Evolutionary conservation across 2,113 vertebrate genomes (phyloP), one percentile per base, ranked within the genome.

Genomic region (Petrocephalus microphthalmus): DNA sequence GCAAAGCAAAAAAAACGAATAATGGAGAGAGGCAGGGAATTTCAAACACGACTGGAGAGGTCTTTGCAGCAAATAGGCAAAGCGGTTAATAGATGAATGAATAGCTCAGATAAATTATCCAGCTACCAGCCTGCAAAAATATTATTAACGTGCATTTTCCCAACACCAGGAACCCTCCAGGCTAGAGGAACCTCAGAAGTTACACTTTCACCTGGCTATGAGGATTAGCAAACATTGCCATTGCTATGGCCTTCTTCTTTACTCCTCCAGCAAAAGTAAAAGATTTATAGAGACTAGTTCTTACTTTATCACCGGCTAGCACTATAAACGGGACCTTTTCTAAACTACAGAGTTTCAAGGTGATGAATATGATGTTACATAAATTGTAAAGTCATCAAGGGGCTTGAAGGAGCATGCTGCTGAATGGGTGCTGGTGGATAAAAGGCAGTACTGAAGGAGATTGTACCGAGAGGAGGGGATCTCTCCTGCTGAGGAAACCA

Each of bases 401-500:
- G 56, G 5, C 47, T 60, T 60, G 15, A 22, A 17, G 22, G 56
- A 19, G 2, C 56, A 19, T 5, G 22, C 15, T 19, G 56, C 22
- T 8, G 25, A 33, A 15, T 33, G 6, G 54, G 33, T 8, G 49
- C 17, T 49, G 47, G 83, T 7, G 5, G 47, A 22, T 25, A 17
- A 33, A 42, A 29, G 42, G n/a, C 7, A 25, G n/a, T 5, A 17
- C 20, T 57, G 25, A 11, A 13, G n/a, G 29, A 78, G 10, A 78
- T 0, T 6, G 25, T 25, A 97, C 96, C 96, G 0, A 95, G 95
- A 15, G 96, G 96, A 52, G 95, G 94, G 20, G 94, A 96, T 90
- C 95, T 96, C 11, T 95, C 96, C 91, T 96, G 95, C 90, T 93
- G 95, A 42, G 95, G 94, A 88, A 96, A 92, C 22, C 96, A 95